Percentiles rank a stretch among this genome's conserved stretches.
Conservation (phyloP, 2,888 invertebrate genomes). For the Rhamphomyia laevipes region DNA sequence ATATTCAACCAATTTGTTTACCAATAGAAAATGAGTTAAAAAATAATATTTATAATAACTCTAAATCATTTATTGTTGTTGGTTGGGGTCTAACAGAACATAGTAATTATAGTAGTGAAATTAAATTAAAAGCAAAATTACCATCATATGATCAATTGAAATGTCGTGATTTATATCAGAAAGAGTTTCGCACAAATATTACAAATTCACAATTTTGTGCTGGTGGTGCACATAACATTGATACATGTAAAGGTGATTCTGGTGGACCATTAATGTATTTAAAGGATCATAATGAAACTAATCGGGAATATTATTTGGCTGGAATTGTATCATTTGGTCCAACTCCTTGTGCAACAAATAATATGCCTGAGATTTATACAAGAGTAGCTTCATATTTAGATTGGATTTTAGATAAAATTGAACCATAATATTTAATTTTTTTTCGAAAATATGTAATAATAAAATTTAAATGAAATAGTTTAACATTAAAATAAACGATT, state of each 20-base stretch:
- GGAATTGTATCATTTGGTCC: conserved; percentile 56
- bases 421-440: conserved; percentile 7
- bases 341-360: conserved; percentile 45
- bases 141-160: conserved; percentile 40
- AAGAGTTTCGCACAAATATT: conserved; percentile 35
- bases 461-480: no score
- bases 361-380: conserved; percentile 52
- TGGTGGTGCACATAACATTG: conserved; percentile 43
- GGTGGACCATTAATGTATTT: conserved; percentile 49
- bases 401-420: conserved; percentile 41
- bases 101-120: conserved; percentile 37
- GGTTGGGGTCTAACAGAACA: conserved; percentile 54
- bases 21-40: conserved; percentile 32
- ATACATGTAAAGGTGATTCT: conserved; percentile 48
- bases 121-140: conserved; percentile 41
- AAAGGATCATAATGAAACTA: conserved; percentile 20
- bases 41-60: conserved; percentile 29
- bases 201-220: conserved; percentile 44
- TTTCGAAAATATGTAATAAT: no score
- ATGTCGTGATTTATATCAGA: conserved; percentile 39
- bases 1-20: conserved; percentile 47
- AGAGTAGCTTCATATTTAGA: conserved; percentile 44
- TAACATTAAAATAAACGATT: no score
- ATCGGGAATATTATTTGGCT: conserved; percentile 38
- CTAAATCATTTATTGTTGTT: conserved; percentile 41